A percentile compares a stretch with the other conserved stretches of the same genome.
These are phyloP conservation scores for Eupeodes corollae DNA, from an alignment of 1,140 invertebrate genomes.

Conservation along the genomic window DNA sequence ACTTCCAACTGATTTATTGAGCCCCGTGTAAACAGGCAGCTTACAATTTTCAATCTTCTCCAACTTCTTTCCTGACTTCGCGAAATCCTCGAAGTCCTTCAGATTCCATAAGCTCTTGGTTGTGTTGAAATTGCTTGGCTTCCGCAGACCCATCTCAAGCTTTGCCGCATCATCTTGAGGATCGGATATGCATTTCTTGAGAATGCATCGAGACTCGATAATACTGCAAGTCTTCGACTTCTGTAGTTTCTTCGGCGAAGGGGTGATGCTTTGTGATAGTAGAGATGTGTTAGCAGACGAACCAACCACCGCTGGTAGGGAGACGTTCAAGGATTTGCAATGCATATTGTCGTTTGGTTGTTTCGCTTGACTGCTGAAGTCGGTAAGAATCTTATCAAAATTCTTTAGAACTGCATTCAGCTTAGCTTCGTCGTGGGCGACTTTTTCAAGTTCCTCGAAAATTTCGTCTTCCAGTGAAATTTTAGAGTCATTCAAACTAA, in stretches of 20 bases:
- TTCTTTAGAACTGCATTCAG: constrained; percentile 49
- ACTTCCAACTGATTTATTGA: too few species aligned
- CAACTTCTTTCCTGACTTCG: background rate
- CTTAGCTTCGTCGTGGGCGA: constrained; percentile 41
- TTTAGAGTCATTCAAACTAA: constrained; percentile 24
- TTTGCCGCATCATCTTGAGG: constrained; percentile 4
- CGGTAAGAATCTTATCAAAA: constrained; percentile 47
- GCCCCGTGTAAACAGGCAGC: too few species aligned
- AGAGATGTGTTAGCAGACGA: background rate
- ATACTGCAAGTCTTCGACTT: constrained; percentile 52
- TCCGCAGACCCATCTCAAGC: background rate
- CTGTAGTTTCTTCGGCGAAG: constrained; percentile 37
- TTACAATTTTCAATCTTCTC: background rate
- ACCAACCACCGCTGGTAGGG: too few species aligned
- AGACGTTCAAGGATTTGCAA: too few species aligned
- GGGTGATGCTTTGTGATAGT: background rate
- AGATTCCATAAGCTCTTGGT: too few species aligned
- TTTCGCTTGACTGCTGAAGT: constrained; percentile 39
- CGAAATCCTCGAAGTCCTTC: background rate
- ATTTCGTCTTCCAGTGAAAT: constrained; percentile 35
- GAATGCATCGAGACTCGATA: constrained; percentile 48
- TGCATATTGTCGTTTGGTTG: background rate
- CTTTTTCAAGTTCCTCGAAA: constrained; percentile 37
- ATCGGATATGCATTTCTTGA: constrained; percentile 37
- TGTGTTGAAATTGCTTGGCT: background rate